Percentiles rank a stretch among this genome's conserved stretches.
These are phyloP conservation scores for Stegophylla sp. DNA, from an alignment of 2,888 invertebrate genomes.

Conservation along the genomic window DNA sequence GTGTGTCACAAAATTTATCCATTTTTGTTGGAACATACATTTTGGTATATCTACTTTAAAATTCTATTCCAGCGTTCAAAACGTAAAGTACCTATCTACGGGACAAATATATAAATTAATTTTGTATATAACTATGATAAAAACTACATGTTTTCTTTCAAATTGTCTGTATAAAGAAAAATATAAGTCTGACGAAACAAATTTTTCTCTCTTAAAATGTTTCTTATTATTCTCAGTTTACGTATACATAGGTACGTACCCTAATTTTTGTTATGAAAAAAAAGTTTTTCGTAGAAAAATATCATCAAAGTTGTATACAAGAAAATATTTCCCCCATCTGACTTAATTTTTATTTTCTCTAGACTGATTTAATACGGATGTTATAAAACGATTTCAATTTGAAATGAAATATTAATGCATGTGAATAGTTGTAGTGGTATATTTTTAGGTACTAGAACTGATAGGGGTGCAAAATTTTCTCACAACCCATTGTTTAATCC, in stretches of 20 bases:
- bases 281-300: neutral
- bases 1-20: slow-evolving; percentile 13
- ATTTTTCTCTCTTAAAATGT: neutral
- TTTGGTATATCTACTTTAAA: slow-evolving; percentile 35
- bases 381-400: neutral
- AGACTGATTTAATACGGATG: neutral
- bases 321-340: neutral
- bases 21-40: neutral
- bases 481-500: too few relatives aligned
- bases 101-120: slow-evolving; percentile 34
- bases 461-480: too few relatives aligned
- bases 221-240: neutral
- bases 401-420: too few relatives aligned
- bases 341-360: neutral
- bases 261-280: neutral
- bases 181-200: neutral
- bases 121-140: slow-evolving; percentile 46
- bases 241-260: neutral
- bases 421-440: too few relatives aligned
- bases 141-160: neutral
- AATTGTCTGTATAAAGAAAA: slow-evolving; percentile 16
- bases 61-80: slow-evolving; percentile 11
- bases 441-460: too few relatives aligned
- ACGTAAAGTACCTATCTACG: neutral
- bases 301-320: neutral